phyloP scores from a whole-genome alignment of 2,888 invertebrate species.

The Heliconius hortense region DNA sequence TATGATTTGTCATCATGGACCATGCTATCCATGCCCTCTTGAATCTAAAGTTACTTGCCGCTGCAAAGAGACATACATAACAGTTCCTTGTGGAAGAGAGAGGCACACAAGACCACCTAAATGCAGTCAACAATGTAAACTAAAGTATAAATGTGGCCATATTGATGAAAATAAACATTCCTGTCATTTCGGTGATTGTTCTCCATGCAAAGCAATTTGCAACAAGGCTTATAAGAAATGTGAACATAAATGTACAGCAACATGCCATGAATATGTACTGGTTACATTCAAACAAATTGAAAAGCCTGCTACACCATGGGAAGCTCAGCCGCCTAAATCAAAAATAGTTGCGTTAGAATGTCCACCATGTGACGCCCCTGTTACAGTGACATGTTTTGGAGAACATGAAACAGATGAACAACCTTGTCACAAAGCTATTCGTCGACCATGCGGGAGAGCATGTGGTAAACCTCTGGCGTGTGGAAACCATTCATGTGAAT shows the following conservation, averaged over 20 bases:
- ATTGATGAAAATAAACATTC: conserved; percentile 85
- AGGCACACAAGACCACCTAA: conserved; percentile 89
- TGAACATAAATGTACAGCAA: conserved; percentile 85
- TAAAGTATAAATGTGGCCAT: conserved; percentile 93
- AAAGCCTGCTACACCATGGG: conserved; percentile 86
- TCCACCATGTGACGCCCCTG: conserved; percentile 86
- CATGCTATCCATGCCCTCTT: conserved; percentile 91
- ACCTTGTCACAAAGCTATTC: conserved; percentile 86
- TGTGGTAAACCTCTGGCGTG: conserved; percentile 89
- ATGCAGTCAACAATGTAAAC: conserved; percentile 88
- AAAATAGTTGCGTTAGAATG: conserved; percentile 83
- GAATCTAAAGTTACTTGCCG: conserved; percentile 88
- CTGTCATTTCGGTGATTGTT: conserved; percentile 93
- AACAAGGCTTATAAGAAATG: conserved; percentile 81
- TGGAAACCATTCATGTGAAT: conserved; percentile 88
- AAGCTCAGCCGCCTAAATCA: conserved; percentile 76
- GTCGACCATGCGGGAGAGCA: conserved; percentile 88
- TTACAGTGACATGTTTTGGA: conserved; percentile 87
- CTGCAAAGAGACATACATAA: conserved; percentile 89
- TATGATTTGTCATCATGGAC: conserved; percentile 90
- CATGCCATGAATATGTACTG: conserved; percentile 90
- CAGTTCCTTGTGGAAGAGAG: conserved; percentile 93
- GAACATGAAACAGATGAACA: conserved; percentile 86
- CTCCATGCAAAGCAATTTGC: conserved; percentile 91
- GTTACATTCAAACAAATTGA: conserved; percentile 82